These are phyloP conservation scores for Burhinus oedicnemus DNA, from an alignment of 2,113 vertebrate genomes.

Conservation along the genomic window DNA sequence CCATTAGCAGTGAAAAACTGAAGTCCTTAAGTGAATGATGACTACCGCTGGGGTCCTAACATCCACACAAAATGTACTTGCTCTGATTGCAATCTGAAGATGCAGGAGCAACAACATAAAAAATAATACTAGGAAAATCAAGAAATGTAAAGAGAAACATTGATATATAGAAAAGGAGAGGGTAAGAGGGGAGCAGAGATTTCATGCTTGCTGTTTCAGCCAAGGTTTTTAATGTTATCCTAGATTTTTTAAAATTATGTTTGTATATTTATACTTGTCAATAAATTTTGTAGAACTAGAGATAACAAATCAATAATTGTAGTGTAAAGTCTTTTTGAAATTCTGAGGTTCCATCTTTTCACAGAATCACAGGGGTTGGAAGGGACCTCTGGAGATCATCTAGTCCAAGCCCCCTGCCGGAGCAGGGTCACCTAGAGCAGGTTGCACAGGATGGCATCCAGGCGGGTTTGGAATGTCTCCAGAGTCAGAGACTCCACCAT, in stretches of 20 bases:
- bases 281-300: not conserved
- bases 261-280: not conserved
- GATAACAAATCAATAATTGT: not conserved
- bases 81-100: not conserved
- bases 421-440: no score
- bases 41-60: not conserved
- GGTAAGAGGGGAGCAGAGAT: not conserved
- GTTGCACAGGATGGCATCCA: no score
- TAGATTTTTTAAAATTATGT: not conserved
- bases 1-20: not conserved
- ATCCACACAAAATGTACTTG: not conserved
- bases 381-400: no score
- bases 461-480: no score
- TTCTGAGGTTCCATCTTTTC: not conserved
- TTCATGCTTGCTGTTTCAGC: not conserved
- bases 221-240: not conserved
- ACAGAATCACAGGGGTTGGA: no score
- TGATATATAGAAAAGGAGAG: not conserved
- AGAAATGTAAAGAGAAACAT: not conserved
- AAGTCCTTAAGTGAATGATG: not conserved
- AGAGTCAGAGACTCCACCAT: no score
- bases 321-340: not conserved
- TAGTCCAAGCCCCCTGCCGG: no score
- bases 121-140: not conserved
- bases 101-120: not conserved